Percentiles rank a stretch among this genome's conserved stretches.
phyloP scores from a whole-genome alignment of 2,113 vertebrate species.

The Odontesthes bonariensis region DNA sequence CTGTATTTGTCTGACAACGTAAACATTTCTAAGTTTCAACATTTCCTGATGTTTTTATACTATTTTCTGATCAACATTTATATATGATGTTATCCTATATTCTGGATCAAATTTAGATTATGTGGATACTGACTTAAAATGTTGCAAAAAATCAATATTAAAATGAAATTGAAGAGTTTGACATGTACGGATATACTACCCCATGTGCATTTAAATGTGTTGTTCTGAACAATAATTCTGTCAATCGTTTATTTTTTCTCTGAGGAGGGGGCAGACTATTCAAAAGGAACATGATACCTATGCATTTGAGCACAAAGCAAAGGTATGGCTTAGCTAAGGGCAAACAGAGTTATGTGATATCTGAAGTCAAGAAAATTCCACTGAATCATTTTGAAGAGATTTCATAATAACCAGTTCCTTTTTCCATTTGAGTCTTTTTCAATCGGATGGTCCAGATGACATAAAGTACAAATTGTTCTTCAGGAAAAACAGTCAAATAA shows the following conservation, averaged over 20 bases:
- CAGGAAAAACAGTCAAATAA: constrained; percentile 14
- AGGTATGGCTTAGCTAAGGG: background rate
- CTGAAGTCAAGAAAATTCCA: constrained; percentile 21
- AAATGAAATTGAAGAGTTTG: background rate
- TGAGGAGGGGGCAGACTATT: background rate
- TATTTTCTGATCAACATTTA: too few species aligned
- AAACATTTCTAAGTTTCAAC: too few species aligned
- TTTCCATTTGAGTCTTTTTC: background rate
- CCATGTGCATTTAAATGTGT: background rate
- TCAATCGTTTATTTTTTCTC: background rate
- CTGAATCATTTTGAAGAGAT: constrained; percentile 1
- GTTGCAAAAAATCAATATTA: background rate
- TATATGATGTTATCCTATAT: background rate
- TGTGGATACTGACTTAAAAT: background rate
- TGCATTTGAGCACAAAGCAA: constrained; percentile 5
- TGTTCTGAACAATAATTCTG: background rate
- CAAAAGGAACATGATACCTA: constrained; percentile 1
- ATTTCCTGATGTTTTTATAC: too few species aligned
- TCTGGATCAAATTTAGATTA: background rate
- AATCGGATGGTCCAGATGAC: constrained; percentile 1
- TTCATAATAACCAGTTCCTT: background rate
- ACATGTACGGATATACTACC: background rate
- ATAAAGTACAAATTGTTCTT: constrained; percentile 13
- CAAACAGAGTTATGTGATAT: background rate
- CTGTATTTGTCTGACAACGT: too few species aligned